Base-by-base conservation (phyloP, 2,113 vertebrate species). In the Aptenodytes forsteri region DNA sequence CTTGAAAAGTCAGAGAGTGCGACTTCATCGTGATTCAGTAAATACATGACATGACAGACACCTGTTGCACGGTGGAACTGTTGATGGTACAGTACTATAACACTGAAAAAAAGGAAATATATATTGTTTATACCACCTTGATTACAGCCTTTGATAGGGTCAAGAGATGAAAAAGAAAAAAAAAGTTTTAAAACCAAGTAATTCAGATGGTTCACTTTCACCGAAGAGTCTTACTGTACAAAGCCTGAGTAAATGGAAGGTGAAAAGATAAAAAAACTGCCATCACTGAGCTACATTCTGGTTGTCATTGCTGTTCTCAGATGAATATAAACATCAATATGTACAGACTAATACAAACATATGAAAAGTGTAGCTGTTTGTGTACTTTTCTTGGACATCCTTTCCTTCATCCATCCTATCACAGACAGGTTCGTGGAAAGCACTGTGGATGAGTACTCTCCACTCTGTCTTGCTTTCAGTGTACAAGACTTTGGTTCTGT, bases 51-150 rank as follows among this genome's bases (percentile, higher is more conserved):
- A 50, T 32, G 54, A 71, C 49, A 84, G 83, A 54, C 16, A 44
- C 10, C 9, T 0, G 0, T 46, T 49, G 21, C 44, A n/a, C 10
- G 52, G 38, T 29, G 38, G 49, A 52, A 54, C 34, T 49, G 26
- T 22, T 72, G 32, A 21, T 10, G 46, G 26, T 12, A n/a, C 22
- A 0, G 6, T 44, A 62, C 19, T 62, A 1, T 21, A 82, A 44
- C 73, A 76, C 44, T 64, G 34, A 30, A 67, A 82, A 66, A 58
- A 66, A 13, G 13, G 36, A 69, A 87, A 70, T 21, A 66, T 9
- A 27, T 34, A 23, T 59, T 69, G 23, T 65, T 88, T 72, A 81
- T 29, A 77, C 13, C 26, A 36, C 13, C 21, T 40, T n/a, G 40
- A 72, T 55, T 65, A 25, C 9, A 90, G 67, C 26, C 7, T 50